These are phyloP conservation scores for Halictus ligatus DNA, from an alignment of 2,888 invertebrate species.

Conservation along the genomic window DNA sequence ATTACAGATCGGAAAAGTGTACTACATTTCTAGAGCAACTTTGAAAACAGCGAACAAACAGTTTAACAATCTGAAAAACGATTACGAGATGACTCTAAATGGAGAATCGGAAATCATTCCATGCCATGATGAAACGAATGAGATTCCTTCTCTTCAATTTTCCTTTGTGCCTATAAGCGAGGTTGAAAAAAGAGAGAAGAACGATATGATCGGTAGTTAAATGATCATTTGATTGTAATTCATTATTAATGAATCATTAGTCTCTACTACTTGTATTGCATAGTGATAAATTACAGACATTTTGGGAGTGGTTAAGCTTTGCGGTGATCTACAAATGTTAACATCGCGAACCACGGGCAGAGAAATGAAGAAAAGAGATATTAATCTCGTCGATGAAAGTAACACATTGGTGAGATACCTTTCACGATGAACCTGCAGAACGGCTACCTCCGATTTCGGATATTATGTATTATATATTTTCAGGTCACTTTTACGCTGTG, in stretches of 20 bases:
- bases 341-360: conserved; percentile 90
- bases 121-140: conserved; percentile 83
- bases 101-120: conserved; percentile 88
- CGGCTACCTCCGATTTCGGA: not conserved
- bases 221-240: not conserved
- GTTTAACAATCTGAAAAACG: conserved; percentile 93
- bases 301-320: conserved; percentile 93
- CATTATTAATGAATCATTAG: not conserved
- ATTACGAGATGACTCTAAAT: conserved; percentile 97
- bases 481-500: conserved; percentile 90
- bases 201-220: conserved; percentile 89
- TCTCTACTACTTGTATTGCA: not conserved
- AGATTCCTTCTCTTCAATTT: conserved; percentile 90
- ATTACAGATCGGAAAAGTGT: conserved; percentile 91
- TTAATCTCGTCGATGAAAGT: conserved; percentile 94
- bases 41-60: conserved; percentile 98
- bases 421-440: not conserved
- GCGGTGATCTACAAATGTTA: conserved; percentile 90
- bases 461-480: not conserved
- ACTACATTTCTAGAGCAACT: conserved; percentile 92
- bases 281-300: conserved; percentile 88
- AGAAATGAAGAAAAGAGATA: conserved; percentile 95
- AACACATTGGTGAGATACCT: conserved; percentile 88
- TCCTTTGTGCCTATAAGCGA: conserved; percentile 87
- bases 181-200: conserved; percentile 88